These are phyloP conservation scores for Momotus momota DNA, from an alignment of 2,797 vertebrate genomes.

Conservation along the genomic window DNA sequence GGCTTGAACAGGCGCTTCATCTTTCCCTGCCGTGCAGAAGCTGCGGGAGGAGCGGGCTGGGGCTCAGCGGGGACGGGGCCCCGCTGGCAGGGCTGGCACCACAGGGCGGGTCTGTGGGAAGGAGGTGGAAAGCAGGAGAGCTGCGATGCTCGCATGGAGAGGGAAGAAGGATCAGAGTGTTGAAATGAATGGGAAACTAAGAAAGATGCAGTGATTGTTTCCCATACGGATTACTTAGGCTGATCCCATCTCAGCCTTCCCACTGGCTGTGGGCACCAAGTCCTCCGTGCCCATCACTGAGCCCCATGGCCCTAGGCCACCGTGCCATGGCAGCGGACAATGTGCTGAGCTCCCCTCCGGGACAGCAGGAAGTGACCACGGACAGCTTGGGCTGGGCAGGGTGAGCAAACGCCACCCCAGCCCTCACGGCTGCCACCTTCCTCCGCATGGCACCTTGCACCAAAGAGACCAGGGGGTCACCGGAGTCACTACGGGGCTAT, in stretches of 20 bases:
- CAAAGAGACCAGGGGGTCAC: not conserved
- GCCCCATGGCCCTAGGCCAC: not conserved
- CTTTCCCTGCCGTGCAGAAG: not conserved
- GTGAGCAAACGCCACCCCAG: not conserved
- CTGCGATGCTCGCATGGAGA: not conserved
- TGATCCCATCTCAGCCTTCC: not conserved
- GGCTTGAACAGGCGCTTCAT: too few relatives aligned
- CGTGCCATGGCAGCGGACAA: not conserved
- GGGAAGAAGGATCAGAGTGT: not conserved
- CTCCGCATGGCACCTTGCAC: not conserved
- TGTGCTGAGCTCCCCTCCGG: not conserved
- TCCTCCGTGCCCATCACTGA: not conserved
- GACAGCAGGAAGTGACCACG: accelerated
- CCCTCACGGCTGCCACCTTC: not conserved
- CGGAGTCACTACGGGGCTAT: accelerated
- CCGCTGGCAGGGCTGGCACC: not conserved
- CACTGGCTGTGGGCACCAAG: not conserved
- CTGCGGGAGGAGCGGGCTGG: not conserved
- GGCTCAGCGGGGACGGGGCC: not conserved
- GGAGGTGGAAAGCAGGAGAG: not conserved
- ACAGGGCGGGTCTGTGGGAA: accelerated
- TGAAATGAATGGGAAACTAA: not conserved
- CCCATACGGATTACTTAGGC: accelerated
- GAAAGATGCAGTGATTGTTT: not conserved
- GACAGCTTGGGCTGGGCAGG: not conserved